Evolutionary conservation across 2,113 vertebrate genomes (phyloP), one percentile per base, ranked within the genome.

Genomic region (Spea multiplicata): DNA sequence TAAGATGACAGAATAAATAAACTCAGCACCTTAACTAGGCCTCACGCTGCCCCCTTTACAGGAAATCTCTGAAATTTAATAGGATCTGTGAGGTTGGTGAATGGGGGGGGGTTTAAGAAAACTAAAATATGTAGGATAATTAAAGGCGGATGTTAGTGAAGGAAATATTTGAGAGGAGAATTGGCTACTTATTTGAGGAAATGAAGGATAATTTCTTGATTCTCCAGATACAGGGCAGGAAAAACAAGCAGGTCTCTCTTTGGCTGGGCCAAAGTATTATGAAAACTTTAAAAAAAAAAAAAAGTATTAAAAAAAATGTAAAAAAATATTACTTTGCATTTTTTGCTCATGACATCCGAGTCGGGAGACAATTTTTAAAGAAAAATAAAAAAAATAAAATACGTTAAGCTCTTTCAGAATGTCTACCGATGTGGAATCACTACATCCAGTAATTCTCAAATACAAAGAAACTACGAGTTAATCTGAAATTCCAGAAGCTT

Each of bases 171-270:
- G 78, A 74, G 78, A 30, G 45, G 50, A 80, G 78, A 74, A 80
- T 80, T 80, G 78, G 71, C 78, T 74, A 74, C 78, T 80, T 50
- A 80, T 49, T 74, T 44, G 71, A 80, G 78, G 71, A 80, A 80
- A 80, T 80, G 71, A 71, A 68, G 62, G 71, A 74, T 80, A 73
- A 80, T 74, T 73, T 67, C 70, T 17, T 49, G 71, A 74, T 80
- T 71, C 49, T 50, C 66, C 46, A 80, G 78, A 74, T 68, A 73
- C 4, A 74, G 71, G 78, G 64, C 65, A 74, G n/a, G 61, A 67
- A 80, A 59, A 73, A 65, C 49, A 78, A 48, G 46, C 8, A 14
- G 3, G 5, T 66, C 16, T 30, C 55, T 65, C 47, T 12, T 16
- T 71, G 57, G 64, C 62, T 52, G 3, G 12, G 68, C 30, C 48